phyloP scores from a whole-genome alignment of 2,888 invertebrate genomes.

The Elmis aenea region DNA sequence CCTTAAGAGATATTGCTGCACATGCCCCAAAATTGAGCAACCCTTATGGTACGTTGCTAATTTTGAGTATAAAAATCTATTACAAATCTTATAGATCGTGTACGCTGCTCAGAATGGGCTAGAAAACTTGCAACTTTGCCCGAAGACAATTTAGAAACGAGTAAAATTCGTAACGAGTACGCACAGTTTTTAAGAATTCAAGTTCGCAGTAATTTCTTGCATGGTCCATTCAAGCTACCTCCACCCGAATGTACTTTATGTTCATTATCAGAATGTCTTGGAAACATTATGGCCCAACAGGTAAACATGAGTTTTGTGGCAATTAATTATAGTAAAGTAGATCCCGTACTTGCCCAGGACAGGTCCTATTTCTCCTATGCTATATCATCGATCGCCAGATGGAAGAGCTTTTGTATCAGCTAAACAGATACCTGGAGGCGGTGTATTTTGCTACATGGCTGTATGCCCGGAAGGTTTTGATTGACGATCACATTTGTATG shows the following conservation, averaged over 20 bases:
- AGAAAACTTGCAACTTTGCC: slow-evolving; percentile 47
- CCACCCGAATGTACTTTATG: slow-evolving; percentile 45
- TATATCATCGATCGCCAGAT: slow-evolving; percentile 51
- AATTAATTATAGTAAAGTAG: slow-evolving; percentile 23
- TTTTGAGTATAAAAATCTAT: slow-evolving; percentile 1
- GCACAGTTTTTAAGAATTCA: slow-evolving; percentile 51
- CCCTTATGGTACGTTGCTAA: slow-evolving; percentile 39
- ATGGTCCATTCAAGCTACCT: slow-evolving; percentile 48
- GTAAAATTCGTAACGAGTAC: slow-evolving; percentile 51
- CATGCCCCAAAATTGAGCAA: slow-evolving; percentile 38
- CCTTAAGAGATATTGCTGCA: slow-evolving; percentile 41
- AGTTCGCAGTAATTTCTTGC: slow-evolving; percentile 46
- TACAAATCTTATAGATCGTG: slow-evolving; percentile 44
- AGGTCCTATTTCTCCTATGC: slow-evolving; percentile 50
- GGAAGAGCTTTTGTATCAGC: slow-evolving; percentile 51
- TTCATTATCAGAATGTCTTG: slow-evolving; percentile 48
- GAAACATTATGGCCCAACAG: slow-evolving; percentile 42
- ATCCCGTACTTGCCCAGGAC: slow-evolving; percentile 49
- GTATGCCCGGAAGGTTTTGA: slow-evolving; percentile 47
- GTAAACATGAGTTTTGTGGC: slow-evolving; percentile 19
- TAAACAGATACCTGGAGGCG: slow-evolving; percentile 51
- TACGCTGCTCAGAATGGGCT: slow-evolving; percentile 52
- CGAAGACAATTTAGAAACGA: slow-evolving; percentile 45
- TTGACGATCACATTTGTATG: not conserved
- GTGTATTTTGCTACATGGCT: slow-evolving; percentile 55